A percentile compares a stretch with the other conserved stretches of the same genome.
These are phyloP conservation scores for Heliangelus exortis DNA, from an alignment of 2,797 vertebrate genomes.

Conservation along the genomic window DNA sequence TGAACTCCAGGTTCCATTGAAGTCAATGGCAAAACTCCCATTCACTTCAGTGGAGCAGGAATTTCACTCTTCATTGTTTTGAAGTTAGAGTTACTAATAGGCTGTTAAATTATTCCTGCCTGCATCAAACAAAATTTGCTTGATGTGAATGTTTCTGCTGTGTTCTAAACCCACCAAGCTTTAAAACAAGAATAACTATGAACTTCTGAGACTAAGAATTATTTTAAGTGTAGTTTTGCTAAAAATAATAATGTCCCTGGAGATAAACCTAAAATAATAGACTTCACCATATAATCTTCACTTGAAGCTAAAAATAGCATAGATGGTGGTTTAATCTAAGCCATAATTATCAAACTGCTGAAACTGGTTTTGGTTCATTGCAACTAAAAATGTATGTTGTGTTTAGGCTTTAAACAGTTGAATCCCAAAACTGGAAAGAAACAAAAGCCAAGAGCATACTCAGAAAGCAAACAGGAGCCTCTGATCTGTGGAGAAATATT, in stretches of 20 bases:
- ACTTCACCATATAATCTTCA: slow-evolving; percentile 58
- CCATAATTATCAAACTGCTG: slow-evolving; percentile 60
- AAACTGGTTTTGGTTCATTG: slow-evolving; percentile 41
- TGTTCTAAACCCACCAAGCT: slow-evolving; percentile 12
- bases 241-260: slow-evolving; percentile 73
- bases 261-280: slow-evolving; percentile 73
- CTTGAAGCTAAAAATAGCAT: slow-evolving; percentile 76
- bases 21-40: slow-evolving; percentile 58
- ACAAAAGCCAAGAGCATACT: slow-evolving; percentile 38
- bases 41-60: slow-evolving; percentile 28
- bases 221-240: slow-evolving; percentile 49
- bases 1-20: slow-evolving; percentile 38
- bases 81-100: slow-evolving; percentile 60
- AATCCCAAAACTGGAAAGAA: slow-evolving; percentile 2
- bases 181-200: slow-evolving; percentile 30
- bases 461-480: slow-evolving; percentile 46
- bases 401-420: slow-evolving; percentile 49
- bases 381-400: slow-evolving; percentile 35
- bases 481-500: slow-evolving; percentile 6
- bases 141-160: slow-evolving; percentile 7
- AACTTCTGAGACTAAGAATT: not conserved
- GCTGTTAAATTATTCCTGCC: slow-evolving; percentile 32
- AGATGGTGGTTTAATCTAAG: slow-evolving; percentile 65
- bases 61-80: slow-evolving; percentile 45
- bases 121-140: slow-evolving; percentile 46